Base-by-base conservation (phyloP, 2,113 vertebrate genomes). In the Pelodiscus sinensis region DNA sequence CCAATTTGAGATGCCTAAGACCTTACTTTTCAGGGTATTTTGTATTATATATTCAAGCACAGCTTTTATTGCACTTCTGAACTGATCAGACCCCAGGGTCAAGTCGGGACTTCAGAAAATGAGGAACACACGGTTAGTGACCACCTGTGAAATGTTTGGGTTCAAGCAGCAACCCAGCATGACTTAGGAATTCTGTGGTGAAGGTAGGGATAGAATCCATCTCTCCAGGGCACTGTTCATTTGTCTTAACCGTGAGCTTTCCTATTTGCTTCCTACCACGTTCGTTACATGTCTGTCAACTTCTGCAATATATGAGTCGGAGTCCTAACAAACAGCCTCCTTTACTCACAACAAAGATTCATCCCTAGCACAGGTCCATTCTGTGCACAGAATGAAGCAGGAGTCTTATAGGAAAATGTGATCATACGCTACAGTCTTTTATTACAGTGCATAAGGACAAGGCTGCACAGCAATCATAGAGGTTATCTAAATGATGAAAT, bases 371-470 rank as follows among this genome's bases (percentile, higher is more conserved):
- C 50, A 52, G 60, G 58, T 0, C 0, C 5, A 1, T 54, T 71
- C 79, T 9, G 3, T 57, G 4, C 85, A 71, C 58, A 85, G 44
- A 80, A 58, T 82, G 60, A 89, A 51, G 10, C 38, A 44, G 60
- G 27, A 11, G 9, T 84, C 89, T 38, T 56, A 15, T 6, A 44
- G 58, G 60, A 79, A 15, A 10, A 56, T 57, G 50, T 0, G 0
- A 2, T 71, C 0, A 0, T 44, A 44, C 44, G 44, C 44, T 44
- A 44, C 44, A 44, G 6, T 44, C 44, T 44, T 44, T 44, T 44
- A 44, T 44, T 44, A 44, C 44, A 44, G 44, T 90, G 54, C 62
- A 38, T 22, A 44, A 19, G 35, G 44, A 44, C 4, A 78, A 44
- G 75, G 35, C 44, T 50, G 75, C 21, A 24, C 38, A 78, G 44